Evolutionary conservation across 2,888 invertebrate genomes (phyloP), one percentile per base, ranked within the genome.

Genomic region (Perithous albicinctus): DNA sequence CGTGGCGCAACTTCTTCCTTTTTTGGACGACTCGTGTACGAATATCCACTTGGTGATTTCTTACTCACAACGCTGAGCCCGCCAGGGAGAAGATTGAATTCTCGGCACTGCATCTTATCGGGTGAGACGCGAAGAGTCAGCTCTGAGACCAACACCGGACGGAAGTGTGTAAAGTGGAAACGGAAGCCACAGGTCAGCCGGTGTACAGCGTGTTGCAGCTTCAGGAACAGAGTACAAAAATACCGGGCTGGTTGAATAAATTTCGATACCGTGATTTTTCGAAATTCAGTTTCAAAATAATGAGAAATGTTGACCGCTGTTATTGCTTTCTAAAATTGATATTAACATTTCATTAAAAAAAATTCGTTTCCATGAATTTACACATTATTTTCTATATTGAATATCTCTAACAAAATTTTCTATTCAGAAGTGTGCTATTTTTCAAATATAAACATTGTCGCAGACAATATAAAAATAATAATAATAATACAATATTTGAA

Each of bases 91-190:
- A 81, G 77, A 81, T 74, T 74, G 46, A 41, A 51, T 78, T 78
- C 81, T 74, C 74, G 51, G 78, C 74, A 75, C 64, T 70, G 78
- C 74, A 41, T 70, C 74, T 78, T 82, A 82, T 78, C 78, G 74
- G 38, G 23, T 26, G 69, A 70, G 29, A 5, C 54, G 54, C 48
- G 63, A 18, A 18, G 59, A 64, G 74, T 64, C 75, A 70, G 64
- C 70, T 29, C 10, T 10, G 61, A 66, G 59, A 78, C 70, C 70
- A 48, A 78, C 54, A 69, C 74, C 81, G 67, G 75, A 72, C 78
- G 78, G 75, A 75, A 78, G 69, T 61, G 43, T 4, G 66, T 76
- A 72, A 78, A 82, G 82, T 82, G 78, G 78, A 82, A 82, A 72
- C 82, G 82, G 82, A 82, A 78, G 75, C 78, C 54, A 32, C 54